Evolutionary conservation across 2,797 vertebrate species (phyloP), one percentile per base, ranked within the genome.

Genomic region (Decapterus maruadsi): DNA sequence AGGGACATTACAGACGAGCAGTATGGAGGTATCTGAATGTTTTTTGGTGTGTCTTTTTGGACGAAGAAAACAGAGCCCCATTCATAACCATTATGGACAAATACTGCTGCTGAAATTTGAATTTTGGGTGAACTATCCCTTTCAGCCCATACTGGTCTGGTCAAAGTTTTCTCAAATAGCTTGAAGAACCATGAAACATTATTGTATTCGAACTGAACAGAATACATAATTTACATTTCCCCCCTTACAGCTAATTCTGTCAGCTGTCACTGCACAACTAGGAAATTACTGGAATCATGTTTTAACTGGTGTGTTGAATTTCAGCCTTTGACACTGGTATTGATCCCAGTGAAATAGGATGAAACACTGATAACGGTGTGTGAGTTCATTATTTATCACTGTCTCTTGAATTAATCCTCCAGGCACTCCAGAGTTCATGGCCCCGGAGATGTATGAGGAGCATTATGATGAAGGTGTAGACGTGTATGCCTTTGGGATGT

Each of bases 351-450:
- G 60, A 74, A 73, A 71, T 0, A 22, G 29, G 51, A 84, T 69
- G 65, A 85, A 68, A 75, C 34, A n/a, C 40, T 16, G 34, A 63
- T 65, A 34, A 61, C 8, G 16, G 13, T 13, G 36, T 64, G 20
- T 19, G 17, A 51, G 10, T 56, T n/a, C 0, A 34, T 66, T 1
- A 82, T 81, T 67, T 14, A 56, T 75, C 19, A 26, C 8, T n/a
- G 8, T 67, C 17, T 74, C 46, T 53, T 76, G 42, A 72, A 51
- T 82, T 26, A 29, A 77, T 72, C 61, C 72, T 78, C 66, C 77
- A 99, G 98, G 98, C 31, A 99, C 98, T 53, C 98, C 98, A 0
- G 98, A 99, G 90, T 99, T 99, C 92, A 99, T 99, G 98, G 98
- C 98, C 0, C 98, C 98, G 0, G 98, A 99, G 91, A 99, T 99